Conservation (phyloP, 2,888 invertebrate species). For the Dasypolia templi region DNA sequence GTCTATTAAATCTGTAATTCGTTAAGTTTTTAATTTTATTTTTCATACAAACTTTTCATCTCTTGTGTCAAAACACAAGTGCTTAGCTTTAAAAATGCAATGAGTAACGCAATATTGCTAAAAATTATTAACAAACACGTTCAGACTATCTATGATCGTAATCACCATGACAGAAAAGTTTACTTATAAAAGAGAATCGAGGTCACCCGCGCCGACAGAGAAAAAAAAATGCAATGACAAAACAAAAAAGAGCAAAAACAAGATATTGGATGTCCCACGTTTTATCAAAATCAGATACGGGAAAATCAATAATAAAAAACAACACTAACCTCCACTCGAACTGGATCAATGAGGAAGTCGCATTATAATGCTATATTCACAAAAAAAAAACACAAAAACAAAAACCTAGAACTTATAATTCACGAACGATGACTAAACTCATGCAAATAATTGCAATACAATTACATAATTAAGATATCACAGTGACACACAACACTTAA, state of each 20-base stretch:
- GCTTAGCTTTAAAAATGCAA: background rate
- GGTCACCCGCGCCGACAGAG: slow-evolving; percentile 72
- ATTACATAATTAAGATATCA: slow-evolving; percentile 73
- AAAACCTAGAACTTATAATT: slow-evolving; percentile 68
- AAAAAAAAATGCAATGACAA: slow-evolving; percentile 76
- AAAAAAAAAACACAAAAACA: slow-evolving; percentile 66
- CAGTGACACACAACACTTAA: slow-evolving; percentile 75
- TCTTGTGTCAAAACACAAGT: background rate
- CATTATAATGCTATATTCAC: slow-evolving; percentile 51
- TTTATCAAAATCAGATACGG: slow-evolving; percentile 47
- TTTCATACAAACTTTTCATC: background rate
- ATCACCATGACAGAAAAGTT: slow-evolving; percentile 61
- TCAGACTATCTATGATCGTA: slow-evolving; percentile 47
- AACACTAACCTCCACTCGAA: slow-evolving; percentile 54
- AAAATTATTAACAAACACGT: slow-evolving; percentile 31
- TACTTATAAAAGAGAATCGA: slow-evolving; percentile 70
- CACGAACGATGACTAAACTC: slow-evolving; percentile 69
- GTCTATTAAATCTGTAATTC: background rate
- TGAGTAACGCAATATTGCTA: slow-evolving; percentile 4
- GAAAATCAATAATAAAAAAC: slow-evolving; percentile 43
- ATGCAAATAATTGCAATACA: slow-evolving; percentile 62
- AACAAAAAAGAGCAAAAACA: slow-evolving; percentile 75
- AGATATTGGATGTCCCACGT: slow-evolving; percentile 45
- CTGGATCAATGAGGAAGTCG: slow-evolving; percentile 36
- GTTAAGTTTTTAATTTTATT: too few species aligned